A percentile compares a stretch with the other conserved stretches of the same genome.
phyloP scores from a whole-genome alignment of 2,113 vertebrate species.

The Paracanthobrama guichenoti region DNA sequence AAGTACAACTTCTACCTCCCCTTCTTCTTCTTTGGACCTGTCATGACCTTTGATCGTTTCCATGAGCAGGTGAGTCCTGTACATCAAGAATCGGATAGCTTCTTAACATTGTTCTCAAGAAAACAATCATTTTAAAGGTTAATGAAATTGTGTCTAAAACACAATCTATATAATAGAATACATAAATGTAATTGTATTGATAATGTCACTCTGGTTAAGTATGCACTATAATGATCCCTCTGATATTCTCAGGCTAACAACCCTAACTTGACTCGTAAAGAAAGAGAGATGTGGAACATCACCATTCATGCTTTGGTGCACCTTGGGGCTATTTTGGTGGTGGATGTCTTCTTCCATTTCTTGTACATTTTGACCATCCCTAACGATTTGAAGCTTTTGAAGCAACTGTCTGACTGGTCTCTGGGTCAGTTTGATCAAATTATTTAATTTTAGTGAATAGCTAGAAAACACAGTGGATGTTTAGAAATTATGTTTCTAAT shows the following conservation, averaged over 20 bases:
- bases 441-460: background rate
- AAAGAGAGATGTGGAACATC: slow-evolving; percentile 89
- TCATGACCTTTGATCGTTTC: slow-evolving; percentile 95
- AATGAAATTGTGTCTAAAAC: background rate
- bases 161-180: background rate
- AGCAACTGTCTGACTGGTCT: slow-evolving; percentile 87
- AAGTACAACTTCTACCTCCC: slow-evolving; percentile 99
- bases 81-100: background rate
- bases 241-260: slow-evolving; percentile 77
- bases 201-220: background rate
- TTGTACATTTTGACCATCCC: slow-evolving; percentile 98
- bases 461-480: background rate
- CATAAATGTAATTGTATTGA: background rate
- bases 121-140: background rate
- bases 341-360: slow-evolving; percentile 94
- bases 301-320: slow-evolving; percentile 80
- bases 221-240: background rate
- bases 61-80: slow-evolving; percentile 81
- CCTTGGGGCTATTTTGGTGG: slow-evolving; percentile 76
- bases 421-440: slow-evolving; percentile 79
- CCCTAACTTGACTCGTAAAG: slow-evolving; percentile 78
- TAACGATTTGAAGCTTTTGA: slow-evolving; percentile 85
- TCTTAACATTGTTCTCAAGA: background rate
- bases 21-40: slow-evolving; percentile 97
- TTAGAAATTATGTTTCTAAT: background rate